Evolutionary conservation across 1,140 invertebrate species (phyloP).

Genomic region (Drosophila tsacasi): DNA sequence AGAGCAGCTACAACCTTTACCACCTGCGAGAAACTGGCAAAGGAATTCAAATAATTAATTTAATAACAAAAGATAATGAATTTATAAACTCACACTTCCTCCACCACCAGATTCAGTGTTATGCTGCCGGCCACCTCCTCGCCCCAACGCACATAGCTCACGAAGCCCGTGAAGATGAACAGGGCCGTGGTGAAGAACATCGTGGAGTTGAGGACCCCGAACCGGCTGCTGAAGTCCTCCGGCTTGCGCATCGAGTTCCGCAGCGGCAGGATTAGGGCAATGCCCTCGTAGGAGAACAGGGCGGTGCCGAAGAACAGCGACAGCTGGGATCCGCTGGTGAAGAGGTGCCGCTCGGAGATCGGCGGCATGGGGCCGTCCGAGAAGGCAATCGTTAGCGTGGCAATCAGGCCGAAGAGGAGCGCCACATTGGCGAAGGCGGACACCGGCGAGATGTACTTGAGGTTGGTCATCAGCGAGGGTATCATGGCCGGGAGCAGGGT

Average conservation of each 20-base stretch:
- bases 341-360: slow-evolving; percentile 85
- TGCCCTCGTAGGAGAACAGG: slow-evolving; percentile 92
- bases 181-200: slow-evolving; percentile 89
- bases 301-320: slow-evolving; percentile 91
- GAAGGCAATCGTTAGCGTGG: slow-evolving; percentile 90
- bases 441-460: slow-evolving; percentile 91
- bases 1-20: slow-evolving; percentile 90
- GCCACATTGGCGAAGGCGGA: slow-evolving; percentile 90
- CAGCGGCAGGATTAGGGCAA: slow-evolving; percentile 92
- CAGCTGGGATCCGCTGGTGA: slow-evolving; percentile 87
- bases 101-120: slow-evolving; percentile 87
- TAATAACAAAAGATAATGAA: background rate
- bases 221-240: slow-evolving; percentile 89
- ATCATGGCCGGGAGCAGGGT: slow-evolving; percentile 90
- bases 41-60: background rate
- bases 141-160: slow-evolving; percentile 91
- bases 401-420: slow-evolving; percentile 88
- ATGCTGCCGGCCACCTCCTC: slow-evolving; percentile 87
- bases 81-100: slow-evolving; percentile 66
- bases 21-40: slow-evolving; percentile 87
- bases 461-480: slow-evolving; percentile 90
- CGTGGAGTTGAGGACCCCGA: slow-evolving; percentile 95
- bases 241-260: slow-evolving; percentile 95
- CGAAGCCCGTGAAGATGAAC: slow-evolving; percentile 90
- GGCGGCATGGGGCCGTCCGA: slow-evolving; percentile 88